Base-by-base conservation (phyloP, 2,888 invertebrate genomes). In the Rhagium mordax region DNA sequence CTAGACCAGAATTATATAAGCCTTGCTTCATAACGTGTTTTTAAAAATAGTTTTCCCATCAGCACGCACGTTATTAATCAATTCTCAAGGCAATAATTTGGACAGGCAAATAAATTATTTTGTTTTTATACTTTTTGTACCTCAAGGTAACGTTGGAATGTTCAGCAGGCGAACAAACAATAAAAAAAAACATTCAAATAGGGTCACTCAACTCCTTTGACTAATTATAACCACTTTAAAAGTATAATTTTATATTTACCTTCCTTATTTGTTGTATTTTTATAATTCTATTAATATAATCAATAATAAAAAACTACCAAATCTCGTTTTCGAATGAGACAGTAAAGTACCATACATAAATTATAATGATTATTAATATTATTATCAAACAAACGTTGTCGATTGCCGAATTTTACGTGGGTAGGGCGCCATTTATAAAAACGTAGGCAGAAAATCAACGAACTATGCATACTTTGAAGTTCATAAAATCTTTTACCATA, bases 171-270 rank as follows among this genome's bases (percentile, higher is more conserved):
- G 33, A 65, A 20, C 24, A 57, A 67, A 41, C 41, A 57, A 67
- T 55, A 67, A 67, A 67, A 67, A 67, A 67, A 57, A 67, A 18
- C 53, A 47, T 55, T 57, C 67, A 67, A 67, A 57, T 47, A 67
- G 57, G 67, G 55, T 67, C 67, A 67, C 29, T 67, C 67, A 67
- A 67, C 67, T 55, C 55, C 15, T 47, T 57, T 67, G 55, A 55
- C 41, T 57, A 67, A 65, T 53, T 53, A 33, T 65, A 33, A 53
- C 53, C 55, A 33, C 65, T 53, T 53, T 29, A 29, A 29, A 53
- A 33, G 16, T 47, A 21, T 55, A 67, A 57, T 57, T 41, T 67
- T 57, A 13, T 53, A 65, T 57, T 55, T 21, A 33, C 21, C 57
- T 67, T 67, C 67, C 67, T 57, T 67, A 57, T 67, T 47, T 27